Evolutionary conservation across 1,140 invertebrate species (phyloP).

Genomic region (Acromyrmex heyeri): DNA sequence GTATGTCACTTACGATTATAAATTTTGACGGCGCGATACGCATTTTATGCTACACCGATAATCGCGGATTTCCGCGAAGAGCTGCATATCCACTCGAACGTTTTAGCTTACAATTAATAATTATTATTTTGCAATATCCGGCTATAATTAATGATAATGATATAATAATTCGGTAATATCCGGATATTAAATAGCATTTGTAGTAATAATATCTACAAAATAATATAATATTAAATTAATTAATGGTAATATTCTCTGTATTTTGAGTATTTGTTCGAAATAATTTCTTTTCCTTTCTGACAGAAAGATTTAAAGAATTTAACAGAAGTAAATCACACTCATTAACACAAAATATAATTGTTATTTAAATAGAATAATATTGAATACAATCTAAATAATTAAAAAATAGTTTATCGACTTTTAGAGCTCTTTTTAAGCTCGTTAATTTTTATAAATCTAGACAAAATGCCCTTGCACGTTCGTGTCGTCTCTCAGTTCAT

Average conservation of each 20-base stretch:
- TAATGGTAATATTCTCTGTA: slow-evolving; percentile 17
- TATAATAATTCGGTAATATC: slow-evolving; percentile 41
- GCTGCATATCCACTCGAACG: neutral
- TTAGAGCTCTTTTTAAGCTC: neutral
- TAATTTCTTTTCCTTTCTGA: neutral
- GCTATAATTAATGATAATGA: neutral
- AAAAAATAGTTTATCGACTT: neutral
- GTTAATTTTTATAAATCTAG: neutral
- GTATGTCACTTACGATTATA: neutral
- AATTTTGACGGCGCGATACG: neutral
- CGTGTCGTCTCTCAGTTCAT: slow-evolving; percentile 1
- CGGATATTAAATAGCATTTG: slow-evolving; percentile 34
- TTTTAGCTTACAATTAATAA: slow-evolving; percentile 47
- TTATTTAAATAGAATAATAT: neutral
- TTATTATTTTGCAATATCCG: slow-evolving; percentile 18
- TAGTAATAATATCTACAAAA: slow-evolving; percentile 17
- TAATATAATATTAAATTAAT: slow-evolving; percentile 27
- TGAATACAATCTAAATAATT: neutral
- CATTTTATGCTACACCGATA: slow-evolving; percentile 20
- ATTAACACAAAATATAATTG: neutral
- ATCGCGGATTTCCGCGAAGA: slow-evolving; percentile 13
- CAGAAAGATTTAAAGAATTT: neutral
- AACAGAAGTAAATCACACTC: neutral
- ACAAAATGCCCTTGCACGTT: slow-evolving; percentile 23
- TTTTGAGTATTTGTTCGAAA: neutral